A percentile compares a stretch with the other conserved stretches of the same genome.
phyloP scores from a whole-genome alignment of 2,113 vertebrate genomes.

The Microtus oregoni region DNA sequence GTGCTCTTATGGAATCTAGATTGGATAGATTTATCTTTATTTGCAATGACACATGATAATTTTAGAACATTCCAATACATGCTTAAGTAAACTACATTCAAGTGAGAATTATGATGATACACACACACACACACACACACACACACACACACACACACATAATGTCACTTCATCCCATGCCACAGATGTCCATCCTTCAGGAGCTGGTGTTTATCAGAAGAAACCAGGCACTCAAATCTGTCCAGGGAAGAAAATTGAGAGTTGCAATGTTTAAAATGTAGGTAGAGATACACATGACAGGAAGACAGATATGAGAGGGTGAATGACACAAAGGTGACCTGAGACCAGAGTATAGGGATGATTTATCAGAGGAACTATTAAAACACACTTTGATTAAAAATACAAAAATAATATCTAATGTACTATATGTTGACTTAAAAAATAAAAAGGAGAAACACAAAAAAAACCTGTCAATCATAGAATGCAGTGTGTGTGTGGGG shows the following conservation, averaged over 20 bases:
- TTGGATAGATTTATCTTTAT: not conserved
- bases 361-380: not conserved
- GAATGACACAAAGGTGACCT: not conserved
- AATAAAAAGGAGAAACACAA: not conserved
- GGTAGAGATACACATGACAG: not conserved
- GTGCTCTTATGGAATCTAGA: not conserved
- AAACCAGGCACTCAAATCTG: not conserved
- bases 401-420: not conserved
- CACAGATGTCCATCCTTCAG: not conserved
- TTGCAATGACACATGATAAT: not conserved
- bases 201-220: not conserved
- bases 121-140: no score
- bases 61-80: not conserved
- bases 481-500: not conserved
- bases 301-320: not conserved
- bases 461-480: not conserved
- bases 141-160: no score
- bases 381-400: not conserved
- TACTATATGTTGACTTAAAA: not conserved
- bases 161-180: not conserved
- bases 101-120: not conserved
- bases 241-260: not conserved
- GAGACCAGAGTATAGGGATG: not conserved
- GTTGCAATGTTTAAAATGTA: not conserved
- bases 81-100: not conserved